Evolutionary conservation across 2,888 invertebrate species (phyloP).

Genomic region (Lumbricus terrestris): DNA sequence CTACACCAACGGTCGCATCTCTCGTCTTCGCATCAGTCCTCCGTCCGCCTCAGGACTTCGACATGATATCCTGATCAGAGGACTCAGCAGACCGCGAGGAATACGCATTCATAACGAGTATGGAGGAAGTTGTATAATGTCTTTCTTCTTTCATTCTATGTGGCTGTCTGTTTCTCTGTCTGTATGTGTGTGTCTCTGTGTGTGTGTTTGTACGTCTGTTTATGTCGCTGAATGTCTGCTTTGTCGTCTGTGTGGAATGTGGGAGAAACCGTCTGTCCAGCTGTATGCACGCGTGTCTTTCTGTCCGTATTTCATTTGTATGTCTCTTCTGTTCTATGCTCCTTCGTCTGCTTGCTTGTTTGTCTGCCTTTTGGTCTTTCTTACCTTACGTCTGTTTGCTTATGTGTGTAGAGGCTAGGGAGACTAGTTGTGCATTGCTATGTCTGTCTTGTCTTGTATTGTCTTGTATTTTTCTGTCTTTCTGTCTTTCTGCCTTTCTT

Average conservation of each 20-base stretch:
- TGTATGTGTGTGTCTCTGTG: not conserved
- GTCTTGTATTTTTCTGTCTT: no score
- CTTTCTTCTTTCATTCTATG: no score
- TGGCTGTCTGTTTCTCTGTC: not conserved
- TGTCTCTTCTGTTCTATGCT: no score
- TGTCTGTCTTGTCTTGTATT: not conserved
- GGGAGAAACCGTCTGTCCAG: no score
- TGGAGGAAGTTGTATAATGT: not conserved
- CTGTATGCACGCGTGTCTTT: no score
- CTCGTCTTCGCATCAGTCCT: not conserved
- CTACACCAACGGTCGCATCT: constrained; percentile 17
- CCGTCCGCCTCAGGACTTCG: not conserved
- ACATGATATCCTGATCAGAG: not conserved
- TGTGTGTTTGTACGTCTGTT: not conserved
- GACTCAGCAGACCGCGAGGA: not conserved
- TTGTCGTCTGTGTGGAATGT: no score
- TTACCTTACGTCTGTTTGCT: no score
- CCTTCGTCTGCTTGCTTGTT: no score
- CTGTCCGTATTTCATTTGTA: not conserved
- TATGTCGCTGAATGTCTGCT: not conserved
- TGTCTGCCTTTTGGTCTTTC: no score
- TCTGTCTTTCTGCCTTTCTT: no score
- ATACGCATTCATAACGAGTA: not conserved
- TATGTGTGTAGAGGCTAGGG: no score
- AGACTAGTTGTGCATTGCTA: not conserved